Conservation (phyloP, 2,797 vertebrate genomes). For the Acanthiza pusilla region DNA sequence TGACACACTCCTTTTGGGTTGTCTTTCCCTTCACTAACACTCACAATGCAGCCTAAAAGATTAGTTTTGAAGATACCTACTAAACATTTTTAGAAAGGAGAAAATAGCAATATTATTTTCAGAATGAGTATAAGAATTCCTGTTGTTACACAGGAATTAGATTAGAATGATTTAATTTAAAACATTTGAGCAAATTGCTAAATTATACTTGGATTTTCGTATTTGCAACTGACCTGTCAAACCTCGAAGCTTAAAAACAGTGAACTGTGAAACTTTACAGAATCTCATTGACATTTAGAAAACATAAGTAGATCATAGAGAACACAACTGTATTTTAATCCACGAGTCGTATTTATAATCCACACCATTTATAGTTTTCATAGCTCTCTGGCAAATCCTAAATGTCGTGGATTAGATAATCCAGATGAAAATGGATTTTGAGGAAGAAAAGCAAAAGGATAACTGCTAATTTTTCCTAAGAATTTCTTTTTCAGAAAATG, state of each 20-base stretch:
- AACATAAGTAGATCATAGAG: background rate
- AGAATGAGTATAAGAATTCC: background rate
- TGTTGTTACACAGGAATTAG: background rate
- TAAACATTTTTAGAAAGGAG: background rate
- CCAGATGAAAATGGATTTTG: background rate
- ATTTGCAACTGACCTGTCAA: background rate
- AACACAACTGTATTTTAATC: background rate
- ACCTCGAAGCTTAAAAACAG: background rate
- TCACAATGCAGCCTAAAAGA: background rate
- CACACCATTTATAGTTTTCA: background rate
- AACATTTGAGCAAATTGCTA: background rate
- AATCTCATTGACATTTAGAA: background rate
- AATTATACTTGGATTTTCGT: background rate
- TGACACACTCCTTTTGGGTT: background rate
- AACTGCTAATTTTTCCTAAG: background rate
- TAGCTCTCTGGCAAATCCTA: background rate
- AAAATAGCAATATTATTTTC: background rate
- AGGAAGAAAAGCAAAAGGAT: background rate
- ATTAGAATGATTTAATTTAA: background rate
- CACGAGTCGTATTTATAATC: background rate
- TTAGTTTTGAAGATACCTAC: background rate
- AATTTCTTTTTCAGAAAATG: background rate
- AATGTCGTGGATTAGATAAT: background rate
- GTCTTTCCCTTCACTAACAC: background rate
- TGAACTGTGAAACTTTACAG: background rate